phyloP scores from a whole-genome alignment of 2,888 invertebrate species.

The Saturnia japonica region DNA sequence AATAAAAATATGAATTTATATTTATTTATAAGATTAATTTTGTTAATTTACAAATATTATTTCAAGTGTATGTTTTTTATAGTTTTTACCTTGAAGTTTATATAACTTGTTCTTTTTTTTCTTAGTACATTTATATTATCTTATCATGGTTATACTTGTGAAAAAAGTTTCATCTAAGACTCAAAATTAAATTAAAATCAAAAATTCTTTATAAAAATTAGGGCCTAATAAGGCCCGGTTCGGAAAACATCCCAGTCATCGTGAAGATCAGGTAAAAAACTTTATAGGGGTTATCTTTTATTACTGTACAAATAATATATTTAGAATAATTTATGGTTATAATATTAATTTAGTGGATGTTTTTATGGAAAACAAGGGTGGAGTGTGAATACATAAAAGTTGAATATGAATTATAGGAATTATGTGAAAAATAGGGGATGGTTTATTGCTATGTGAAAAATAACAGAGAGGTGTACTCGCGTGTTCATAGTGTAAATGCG shows the following conservation, averaged over 20 bases:
- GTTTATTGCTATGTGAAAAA: background rate
- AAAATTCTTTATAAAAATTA: no score
- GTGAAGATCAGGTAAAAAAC: no score
- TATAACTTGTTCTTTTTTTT: background rate
- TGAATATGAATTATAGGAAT: background rate
- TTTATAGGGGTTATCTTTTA: no score
- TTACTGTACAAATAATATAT: no score
- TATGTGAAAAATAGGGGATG: background rate
- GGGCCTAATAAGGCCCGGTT: no score
- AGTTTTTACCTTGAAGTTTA: background rate
- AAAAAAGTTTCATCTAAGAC: no score
- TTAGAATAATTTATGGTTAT: no score
- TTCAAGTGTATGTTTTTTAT: background rate
- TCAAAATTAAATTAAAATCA: no score
- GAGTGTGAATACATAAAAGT: background rate
- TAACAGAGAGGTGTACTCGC: slow-evolving; percentile 28
- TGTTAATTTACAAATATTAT: background rate
- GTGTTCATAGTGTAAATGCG: slow-evolving; percentile 52
- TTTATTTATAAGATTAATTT: background rate
- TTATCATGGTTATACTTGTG: background rate
- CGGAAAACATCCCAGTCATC: no score
- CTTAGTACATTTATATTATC: background rate
- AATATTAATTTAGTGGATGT: no score
- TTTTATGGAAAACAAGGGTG: background rate
- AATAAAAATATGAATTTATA: background rate